Evolutionary conservation across 2,113 vertebrate species (phyloP).

Genomic region (Promerops cafer): DNA sequence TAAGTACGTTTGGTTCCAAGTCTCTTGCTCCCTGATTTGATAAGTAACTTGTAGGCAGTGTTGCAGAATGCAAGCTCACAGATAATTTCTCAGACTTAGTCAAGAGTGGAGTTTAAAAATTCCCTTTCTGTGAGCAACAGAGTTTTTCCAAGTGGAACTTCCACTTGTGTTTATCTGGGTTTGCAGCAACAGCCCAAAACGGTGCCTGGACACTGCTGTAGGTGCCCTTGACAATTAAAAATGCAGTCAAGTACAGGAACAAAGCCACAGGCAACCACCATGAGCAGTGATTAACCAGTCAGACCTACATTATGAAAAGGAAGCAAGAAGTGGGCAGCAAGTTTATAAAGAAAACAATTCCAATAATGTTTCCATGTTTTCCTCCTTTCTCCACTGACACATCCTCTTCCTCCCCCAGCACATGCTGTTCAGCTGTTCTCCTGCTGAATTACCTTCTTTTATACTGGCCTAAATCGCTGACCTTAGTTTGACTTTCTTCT

Average conservation of each 20-base stretch:
- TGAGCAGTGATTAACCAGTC: background rate
- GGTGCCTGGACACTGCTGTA: background rate
- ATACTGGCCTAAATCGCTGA: background rate
- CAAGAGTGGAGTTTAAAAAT: background rate
- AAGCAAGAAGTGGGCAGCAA: background rate
- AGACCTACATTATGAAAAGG: background rate
- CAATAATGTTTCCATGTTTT: background rate
- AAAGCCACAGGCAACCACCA: background rate
- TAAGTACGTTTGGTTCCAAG: background rate
- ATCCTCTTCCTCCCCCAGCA: background rate
- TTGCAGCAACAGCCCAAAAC: background rate
- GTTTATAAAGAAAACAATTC: background rate
- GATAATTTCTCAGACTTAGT: background rate
- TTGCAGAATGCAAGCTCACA: background rate
- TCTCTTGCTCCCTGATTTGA: background rate
- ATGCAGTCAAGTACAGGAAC: background rate
- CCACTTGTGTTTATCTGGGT: background rate
- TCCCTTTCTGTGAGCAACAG: background rate
- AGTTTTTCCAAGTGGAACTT: background rate
- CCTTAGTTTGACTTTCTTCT: background rate
- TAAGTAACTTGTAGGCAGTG: background rate
- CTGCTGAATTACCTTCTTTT: background rate
- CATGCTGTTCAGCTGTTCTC: background rate
- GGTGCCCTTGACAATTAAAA: conserved; percentile 33
- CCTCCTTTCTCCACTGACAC: background rate